Conservation (phyloP, 1,140 invertebrate species). For the Pogonomyrmex californicus region DNA sequence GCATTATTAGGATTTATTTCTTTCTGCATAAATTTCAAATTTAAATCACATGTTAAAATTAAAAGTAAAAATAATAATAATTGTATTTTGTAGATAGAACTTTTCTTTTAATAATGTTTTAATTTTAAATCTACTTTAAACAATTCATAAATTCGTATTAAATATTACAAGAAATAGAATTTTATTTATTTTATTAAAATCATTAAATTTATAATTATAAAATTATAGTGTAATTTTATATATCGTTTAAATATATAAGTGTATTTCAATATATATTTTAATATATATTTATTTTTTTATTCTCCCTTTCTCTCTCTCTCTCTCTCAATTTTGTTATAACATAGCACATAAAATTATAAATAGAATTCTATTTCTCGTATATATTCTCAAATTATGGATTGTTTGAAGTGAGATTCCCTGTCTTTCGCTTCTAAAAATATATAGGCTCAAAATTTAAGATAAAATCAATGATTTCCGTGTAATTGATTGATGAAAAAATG, state of each 20-base stretch:
- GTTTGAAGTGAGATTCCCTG: neutral
- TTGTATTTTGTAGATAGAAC: neutral
- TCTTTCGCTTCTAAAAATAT: neutral
- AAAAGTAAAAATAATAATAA: neutral
- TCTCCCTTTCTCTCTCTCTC: no score
- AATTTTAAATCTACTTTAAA: neutral
- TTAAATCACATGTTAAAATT: neutral
- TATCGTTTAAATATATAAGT: neutral
- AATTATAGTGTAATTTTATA: neutral
- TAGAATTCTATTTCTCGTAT: neutral
- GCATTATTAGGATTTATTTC: neutral
- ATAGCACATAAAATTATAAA: neutral
- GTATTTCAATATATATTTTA: neutral
- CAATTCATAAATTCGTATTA: neutral
- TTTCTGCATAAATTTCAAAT: neutral
- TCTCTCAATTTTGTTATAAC: neutral
- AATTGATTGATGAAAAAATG: conserved; percentile 2
- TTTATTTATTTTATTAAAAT: neutral
- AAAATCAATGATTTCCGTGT: neutral
- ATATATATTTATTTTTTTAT: neutral
- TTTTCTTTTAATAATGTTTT: neutral
- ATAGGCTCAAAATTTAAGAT: neutral
- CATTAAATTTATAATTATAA: neutral
- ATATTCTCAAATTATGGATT: neutral
- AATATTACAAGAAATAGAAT: neutral